phyloP scores from a whole-genome alignment of 2,797 vertebrate genomes.

The Hippocampus kuda region DNA sequence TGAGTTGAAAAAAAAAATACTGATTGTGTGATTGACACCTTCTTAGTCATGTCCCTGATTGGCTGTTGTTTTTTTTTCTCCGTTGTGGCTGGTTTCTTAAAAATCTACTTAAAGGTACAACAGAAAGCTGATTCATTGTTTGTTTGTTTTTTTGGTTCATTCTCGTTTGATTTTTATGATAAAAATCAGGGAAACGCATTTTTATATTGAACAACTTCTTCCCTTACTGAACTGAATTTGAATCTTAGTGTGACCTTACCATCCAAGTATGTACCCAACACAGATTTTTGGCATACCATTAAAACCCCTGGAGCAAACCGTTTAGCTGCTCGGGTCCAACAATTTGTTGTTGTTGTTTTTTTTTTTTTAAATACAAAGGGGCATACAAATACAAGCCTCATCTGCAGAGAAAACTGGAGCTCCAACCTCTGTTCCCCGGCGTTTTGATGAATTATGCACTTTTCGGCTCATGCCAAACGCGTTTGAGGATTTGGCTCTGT shows the following conservation, averaged over 20 bases:
- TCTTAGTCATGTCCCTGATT: no score
- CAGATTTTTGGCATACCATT: background rate
- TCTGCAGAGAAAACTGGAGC: background rate
- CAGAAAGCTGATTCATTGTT: no score
- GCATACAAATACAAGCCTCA: background rate
- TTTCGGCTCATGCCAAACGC: conserved; percentile 35
- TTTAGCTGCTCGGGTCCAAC: no score
- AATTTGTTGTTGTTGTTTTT: background rate
- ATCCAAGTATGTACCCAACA: background rate
- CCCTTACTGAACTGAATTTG: background rate
- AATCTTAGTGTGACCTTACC: background rate
- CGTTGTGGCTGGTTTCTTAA: no score
- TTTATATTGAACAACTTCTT: no score
- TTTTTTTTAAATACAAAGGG: background rate
- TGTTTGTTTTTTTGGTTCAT: no score
- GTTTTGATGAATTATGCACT: conserved; percentile 49
- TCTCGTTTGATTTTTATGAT: no score
- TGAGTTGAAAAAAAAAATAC: no score
- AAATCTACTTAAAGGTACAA: no score
- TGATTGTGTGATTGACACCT: no score
- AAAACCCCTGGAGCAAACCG: background rate
- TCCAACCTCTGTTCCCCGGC: conserved; percentile 9
- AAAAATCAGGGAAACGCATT: no score
- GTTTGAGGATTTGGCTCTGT: conserved; percentile 34
- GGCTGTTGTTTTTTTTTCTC: no score